Evolutionary conservation across 2,113 vertebrate genomes (phyloP), one percentile per base, ranked within the genome.

Genomic region (Anthoscopus minutus): DNA sequence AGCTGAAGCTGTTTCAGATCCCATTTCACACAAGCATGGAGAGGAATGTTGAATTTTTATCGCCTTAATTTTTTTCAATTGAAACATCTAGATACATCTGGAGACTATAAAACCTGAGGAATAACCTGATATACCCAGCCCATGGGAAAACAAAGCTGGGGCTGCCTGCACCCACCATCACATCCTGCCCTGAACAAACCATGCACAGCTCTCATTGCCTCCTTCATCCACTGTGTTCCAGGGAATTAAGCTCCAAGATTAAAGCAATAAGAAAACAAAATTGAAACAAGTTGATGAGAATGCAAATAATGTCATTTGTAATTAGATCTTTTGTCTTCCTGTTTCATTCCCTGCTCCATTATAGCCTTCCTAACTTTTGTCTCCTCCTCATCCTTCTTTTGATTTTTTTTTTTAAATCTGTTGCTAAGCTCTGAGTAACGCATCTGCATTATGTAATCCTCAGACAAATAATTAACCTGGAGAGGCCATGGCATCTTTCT

Each of bases 221-320:
- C 67, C 50, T 71, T 53, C 60, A 25, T 25, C 53, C 16, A 8
- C 37, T 70, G 0, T 45, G 94, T 90, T 94, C 79, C 76, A n/a
- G 88, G 80, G 86, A 95, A 95, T 92, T 91, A 86, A 82, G 45
- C 62, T 72, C 58, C 62, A 40, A 83, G 91, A 95, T 93, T 88
- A 94, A 93, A 92, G 94, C 76, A 88, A 61, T 77, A 80, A 94
- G 83, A 77, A 90, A 88, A 96, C 87, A 86, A 88, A 96, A 94
- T 65, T 57, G 54, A 94, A 93, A 92, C 82, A 91, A 28, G 67
- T 33, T 77, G 88, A 88, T 83, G 89, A 88, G 91, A 92, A 93
- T 76, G 83, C 86, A 93, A 95, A 92, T 93, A 93, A 90, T 77
- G 91, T 37, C 17, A 65, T 83, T 93, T 72, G 89, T 77, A 93